Base-by-base conservation (phyloP, 2,113 vertebrate species). In the Albula goreensis region DNA sequence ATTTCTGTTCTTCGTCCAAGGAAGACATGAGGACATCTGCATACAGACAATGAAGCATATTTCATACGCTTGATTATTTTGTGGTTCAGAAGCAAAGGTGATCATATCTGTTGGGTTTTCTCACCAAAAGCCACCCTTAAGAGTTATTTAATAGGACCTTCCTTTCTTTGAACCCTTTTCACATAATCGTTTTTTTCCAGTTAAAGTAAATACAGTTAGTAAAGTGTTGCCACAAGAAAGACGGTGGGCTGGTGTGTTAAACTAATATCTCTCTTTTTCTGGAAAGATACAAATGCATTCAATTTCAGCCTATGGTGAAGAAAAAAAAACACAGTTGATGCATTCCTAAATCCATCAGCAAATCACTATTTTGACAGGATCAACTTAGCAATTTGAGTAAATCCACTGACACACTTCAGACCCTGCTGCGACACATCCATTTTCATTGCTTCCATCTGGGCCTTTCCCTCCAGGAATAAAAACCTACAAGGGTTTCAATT, bases 341-440 rank as follows among this genome's bases (percentile, higher is more conserved):
- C 22, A 6, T 50, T 5, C 31, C 66, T 51, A 77, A 17, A 57
- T 88, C 74, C 83, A 84, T 88, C 56, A 85, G 57, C 57, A 85
- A 83, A 89, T 86, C 88, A 70, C 78, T 84, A 87, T 91, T 85
- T 83, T 77, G 70, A 78, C 48, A 51, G 86, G 41, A 81, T 85
- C 52, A 86, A 83, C 80, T 51, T 53, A 87, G 86, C 19, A 81
- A 89, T 88, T 90, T 81, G 80, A 22, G 12, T 81, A 86, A 90
- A 90, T 89, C 88, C 87, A 77, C 74, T 85, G 80, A 85, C 60
- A 82, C 53, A 5, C 83, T 89, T 78, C 15, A 78, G 81, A 85
- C 85, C 50, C 70, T 81, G 31, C 56, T 49, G 81, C 11, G 22
- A n/a, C 85, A n/a, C 66, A 74, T 84, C 85, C 83, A n/a, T 86